These are phyloP conservation scores for Sinhomidia bicolor DNA, from an alignment of 2,888 invertebrate genomes.

Conservation along the genomic window DNA sequence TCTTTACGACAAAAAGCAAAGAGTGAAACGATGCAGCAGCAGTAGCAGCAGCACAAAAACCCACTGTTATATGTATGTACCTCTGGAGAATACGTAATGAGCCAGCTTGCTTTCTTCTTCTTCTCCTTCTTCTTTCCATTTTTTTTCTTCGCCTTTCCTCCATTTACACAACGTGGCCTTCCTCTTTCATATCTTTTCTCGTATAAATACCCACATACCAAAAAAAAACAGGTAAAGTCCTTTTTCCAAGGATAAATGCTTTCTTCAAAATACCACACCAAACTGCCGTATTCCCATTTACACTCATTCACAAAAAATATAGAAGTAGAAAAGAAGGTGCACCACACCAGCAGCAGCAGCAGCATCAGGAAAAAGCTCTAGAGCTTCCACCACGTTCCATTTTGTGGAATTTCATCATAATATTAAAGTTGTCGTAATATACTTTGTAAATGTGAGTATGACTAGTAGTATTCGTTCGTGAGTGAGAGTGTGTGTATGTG, in stretches of 20 bases:
- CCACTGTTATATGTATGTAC: constrained; percentile 14
- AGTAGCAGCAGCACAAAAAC: not conserved
- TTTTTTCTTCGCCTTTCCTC: not conserved
- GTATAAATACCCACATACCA: constrained; percentile 22
- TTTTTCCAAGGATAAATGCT: constrained; percentile 34
- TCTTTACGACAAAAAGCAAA: not conserved
- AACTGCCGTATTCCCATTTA: not conserved
- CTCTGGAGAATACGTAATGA: constrained; percentile 71
- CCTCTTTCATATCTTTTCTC: constrained; percentile 2
- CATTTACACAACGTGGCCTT: not conserved
- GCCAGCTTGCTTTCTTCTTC: constrained; percentile 28
- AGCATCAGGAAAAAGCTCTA: not conserved
- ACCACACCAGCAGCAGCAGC: too few species aligned
- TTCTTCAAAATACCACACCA: not conserved
- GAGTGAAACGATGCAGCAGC: constrained; percentile 3
- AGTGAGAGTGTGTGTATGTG: not conserved
- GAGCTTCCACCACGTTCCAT: constrained; percentile 21
- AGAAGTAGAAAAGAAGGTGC: too few species aligned
- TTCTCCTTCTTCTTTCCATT: constrained; percentile 26
- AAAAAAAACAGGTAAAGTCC: constrained; percentile 1
- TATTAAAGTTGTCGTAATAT: constrained; percentile 7
- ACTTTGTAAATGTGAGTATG: constrained; percentile 42
- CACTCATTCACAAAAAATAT: too few species aligned
- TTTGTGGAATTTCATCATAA: constrained; percentile 57
- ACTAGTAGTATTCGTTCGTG: not conserved